These are phyloP conservation scores for Sorex fumeus DNA, from an alignment of 2,113 vertebrate genomes.

Conservation along the genomic window DNA sequence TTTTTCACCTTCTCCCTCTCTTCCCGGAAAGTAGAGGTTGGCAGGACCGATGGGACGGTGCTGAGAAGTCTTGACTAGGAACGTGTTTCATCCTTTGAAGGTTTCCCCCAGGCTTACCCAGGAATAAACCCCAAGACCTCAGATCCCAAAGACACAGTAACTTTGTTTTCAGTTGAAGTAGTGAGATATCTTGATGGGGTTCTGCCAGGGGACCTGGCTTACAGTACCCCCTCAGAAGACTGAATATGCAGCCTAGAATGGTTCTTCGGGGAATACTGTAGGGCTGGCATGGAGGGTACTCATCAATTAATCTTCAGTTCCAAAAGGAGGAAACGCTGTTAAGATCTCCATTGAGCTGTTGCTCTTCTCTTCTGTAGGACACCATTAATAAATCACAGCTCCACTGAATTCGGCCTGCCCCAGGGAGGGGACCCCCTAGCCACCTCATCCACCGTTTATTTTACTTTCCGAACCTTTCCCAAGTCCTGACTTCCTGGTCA, in stretches of 20 bases:
- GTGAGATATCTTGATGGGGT: conserved; percentile 76
- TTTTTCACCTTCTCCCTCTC: too few species aligned
- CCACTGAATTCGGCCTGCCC: not conserved
- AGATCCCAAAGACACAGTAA: too few species aligned
- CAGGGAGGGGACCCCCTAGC: not conserved
- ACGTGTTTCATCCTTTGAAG: conserved; percentile 81
- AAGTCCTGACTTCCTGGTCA: conserved; percentile 7
- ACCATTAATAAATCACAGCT: conserved; percentile 34
- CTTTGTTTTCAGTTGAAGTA: conserved; percentile 81
- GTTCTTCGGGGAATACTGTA: conserved; percentile 10
- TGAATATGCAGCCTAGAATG: conserved; percentile 65
- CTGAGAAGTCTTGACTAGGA: conserved; percentile 55
- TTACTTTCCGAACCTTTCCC: not conserved
- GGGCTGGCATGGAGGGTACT: conserved; percentile 42
- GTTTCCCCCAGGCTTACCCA: conserved; percentile 80
- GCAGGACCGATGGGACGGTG: conserved; percentile 67
- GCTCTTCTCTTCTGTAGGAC: conserved; percentile 3
- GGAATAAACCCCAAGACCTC: conserved; percentile 80
- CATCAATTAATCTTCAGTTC: conserved; percentile 56
- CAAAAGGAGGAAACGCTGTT: conserved; percentile 64
- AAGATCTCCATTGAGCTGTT: conserved; percentile 20
- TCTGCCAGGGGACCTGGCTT: conserved; percentile 70
- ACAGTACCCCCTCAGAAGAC: conserved; percentile 68
- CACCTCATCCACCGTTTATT: not conserved
- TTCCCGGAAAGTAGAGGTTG: conserved; percentile 49